phyloP scores from a whole-genome alignment of 1,140 invertebrate species.

The Neotoxoptera formosana region DNA sequence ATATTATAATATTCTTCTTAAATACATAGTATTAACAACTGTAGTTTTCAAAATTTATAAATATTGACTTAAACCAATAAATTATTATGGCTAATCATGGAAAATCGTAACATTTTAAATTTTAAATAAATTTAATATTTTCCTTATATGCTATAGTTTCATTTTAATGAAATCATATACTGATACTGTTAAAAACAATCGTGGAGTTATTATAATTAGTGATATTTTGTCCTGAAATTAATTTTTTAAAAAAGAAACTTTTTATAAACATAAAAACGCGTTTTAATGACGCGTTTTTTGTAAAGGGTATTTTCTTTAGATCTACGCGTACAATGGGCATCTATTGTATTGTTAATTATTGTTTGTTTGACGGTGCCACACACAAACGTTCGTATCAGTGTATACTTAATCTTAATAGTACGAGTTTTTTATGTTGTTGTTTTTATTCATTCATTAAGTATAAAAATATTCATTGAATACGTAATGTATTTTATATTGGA shows the following conservation, averaged over 20 bases:
- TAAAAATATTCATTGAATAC: constrained; percentile 35
- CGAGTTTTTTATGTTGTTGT: background rate
- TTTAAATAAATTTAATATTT: background rate
- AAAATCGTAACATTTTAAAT: background rate
- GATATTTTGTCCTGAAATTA: background rate
- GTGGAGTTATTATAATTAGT: background rate
- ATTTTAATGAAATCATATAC: background rate
- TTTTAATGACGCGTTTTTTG: constrained; percentile 12
- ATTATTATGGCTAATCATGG: background rate
- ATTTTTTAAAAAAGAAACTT: constrained; percentile 14
- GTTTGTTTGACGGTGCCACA: constrained; percentile 1
- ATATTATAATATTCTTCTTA: background rate
- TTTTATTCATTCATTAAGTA: background rate
- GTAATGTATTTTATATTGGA: background rate
- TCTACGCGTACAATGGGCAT: background rate
- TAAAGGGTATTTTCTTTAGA: constrained; percentile 24
- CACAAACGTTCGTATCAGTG: background rate
- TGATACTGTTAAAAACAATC: background rate
- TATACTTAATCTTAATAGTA: background rate
- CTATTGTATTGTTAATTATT: constrained; percentile 32
- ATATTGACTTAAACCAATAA: background rate
- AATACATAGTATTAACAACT: background rate
- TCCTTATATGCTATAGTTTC: background rate
- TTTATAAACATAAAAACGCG: background rate
- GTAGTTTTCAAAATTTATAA: background rate